Conservation (phyloP, 35 echinoderm and acorn worm species). For the Lytechinus variegatus region DNA sequence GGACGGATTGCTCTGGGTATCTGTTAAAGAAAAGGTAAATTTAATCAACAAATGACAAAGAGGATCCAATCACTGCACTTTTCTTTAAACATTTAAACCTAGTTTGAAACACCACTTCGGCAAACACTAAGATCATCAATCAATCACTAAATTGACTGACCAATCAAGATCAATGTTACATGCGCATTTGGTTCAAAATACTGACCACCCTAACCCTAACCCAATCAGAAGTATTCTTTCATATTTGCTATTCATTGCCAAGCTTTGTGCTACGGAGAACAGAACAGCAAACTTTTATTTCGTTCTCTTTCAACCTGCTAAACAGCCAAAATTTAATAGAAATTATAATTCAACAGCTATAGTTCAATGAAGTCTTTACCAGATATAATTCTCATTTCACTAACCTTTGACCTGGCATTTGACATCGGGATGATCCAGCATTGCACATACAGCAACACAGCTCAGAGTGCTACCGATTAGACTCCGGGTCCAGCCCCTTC, state of each 20-base stretch:
- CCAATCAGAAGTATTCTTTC: no score
- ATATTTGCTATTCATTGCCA: no score
- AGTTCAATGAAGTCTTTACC: not conserved
- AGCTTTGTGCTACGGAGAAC: no score
- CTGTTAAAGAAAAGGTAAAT: not conserved
- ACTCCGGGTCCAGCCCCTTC: slow-evolving; percentile 76
- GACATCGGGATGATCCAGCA: slow-evolving; percentile 97
- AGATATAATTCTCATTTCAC: not conserved
- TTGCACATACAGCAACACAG: slow-evolving; percentile 89
- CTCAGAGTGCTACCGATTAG: slow-evolving; percentile 72
- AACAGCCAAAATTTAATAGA: not conserved
- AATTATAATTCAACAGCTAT: not conserved
- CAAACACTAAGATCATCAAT: no score
- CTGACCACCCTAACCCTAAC: no score
- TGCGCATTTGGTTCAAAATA: no score
- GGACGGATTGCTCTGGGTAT: not conserved
- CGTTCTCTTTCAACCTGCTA: not conserved
- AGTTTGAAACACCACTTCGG: no score
- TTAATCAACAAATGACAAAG: no score
- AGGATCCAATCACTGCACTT: not conserved
- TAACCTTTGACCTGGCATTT: slow-evolving; percentile 85
- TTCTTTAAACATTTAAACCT: not conserved
- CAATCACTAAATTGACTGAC: no score
- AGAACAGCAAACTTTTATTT: no score
- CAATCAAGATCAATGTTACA: no score